Percentiles rank a stretch among this genome's conserved stretches.
These are phyloP conservation scores for Erpobdella octoculata DNA, from an alignment of 2,888 invertebrate species.

Conservation along the genomic window DNA sequence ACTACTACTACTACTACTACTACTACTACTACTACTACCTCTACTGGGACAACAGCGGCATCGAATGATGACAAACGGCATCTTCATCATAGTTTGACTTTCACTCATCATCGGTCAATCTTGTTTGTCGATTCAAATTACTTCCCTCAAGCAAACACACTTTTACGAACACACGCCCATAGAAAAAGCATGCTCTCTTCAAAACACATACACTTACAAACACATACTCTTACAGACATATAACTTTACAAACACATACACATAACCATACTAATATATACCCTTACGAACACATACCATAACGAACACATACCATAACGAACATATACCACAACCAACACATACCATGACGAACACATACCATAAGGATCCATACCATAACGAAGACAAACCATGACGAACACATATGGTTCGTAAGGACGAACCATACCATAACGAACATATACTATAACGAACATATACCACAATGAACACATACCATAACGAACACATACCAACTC, in stretches of 20 bases:
- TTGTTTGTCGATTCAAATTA: no score
- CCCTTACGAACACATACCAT: neutral
- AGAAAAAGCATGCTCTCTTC: no score
- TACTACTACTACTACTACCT: slow-evolving; percentile 19
- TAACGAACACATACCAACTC: neutral
- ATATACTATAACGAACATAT: neutral
- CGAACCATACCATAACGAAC: neutral
- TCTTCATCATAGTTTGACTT: no score
- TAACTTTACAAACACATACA: neutral
- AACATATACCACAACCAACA: neutral
- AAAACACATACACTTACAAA: neutral
- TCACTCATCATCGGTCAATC: no score
- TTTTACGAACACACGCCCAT: no score
- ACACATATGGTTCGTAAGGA: neutral
- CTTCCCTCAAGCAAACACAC: no score
- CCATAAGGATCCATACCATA: neutral
- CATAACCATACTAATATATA: neutral
- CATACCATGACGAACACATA: neutral
- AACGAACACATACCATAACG: neutral
- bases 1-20: slow-evolving; percentile 20
- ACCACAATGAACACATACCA: neutral
- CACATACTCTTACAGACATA: neutral
- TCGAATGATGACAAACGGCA: no score
- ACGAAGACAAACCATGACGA: neutral
- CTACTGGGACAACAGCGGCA: no score